Base-by-base conservation (phyloP, 2,113 vertebrate genomes). In the Zosterops japonicus region DNA sequence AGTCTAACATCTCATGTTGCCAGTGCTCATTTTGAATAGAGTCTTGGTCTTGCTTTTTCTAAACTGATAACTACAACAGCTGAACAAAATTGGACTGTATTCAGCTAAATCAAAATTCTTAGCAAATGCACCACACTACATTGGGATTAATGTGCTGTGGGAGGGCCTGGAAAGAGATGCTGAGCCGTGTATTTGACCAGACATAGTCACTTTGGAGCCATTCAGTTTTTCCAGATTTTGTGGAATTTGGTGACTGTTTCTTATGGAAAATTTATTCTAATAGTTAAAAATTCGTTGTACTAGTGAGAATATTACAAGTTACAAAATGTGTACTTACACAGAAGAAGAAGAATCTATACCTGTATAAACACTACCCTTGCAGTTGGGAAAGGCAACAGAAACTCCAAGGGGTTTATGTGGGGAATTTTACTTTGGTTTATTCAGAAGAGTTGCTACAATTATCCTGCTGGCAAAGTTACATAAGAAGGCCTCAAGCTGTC, bases 21-120 rank as follows among this genome's bases (percentile, higher is more conserved):
- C 87, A 71, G 1, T 61, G 56, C 78, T 95, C 36, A 21, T 76
- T 96, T 95, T 90, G 59, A 63, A 61, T 79, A 94, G 91, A 95
- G 70, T 46, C 80, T 53, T 4, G 42, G 61, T 69, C 52, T 91
- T 88, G 35, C 23, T 50, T 87, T 46, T 78, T 33, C 33, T 53
- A 70, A 95, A 59, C 25, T 61, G 63, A 35, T 59, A 77, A 68
- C 39, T 93, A 33, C 50, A 93, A 70, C 53, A 93, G 60, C 88
- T 86, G 87, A 93, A 91, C 39, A 90, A 65, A 93, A 57, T 52
- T 72, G 90, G 83, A 70, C 28, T 1, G 71, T 83, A 35, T 65
- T 96, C 12, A 64, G 67, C 56, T 93, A 90, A 94, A 90, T 53
- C 57, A 89, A 85, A 70, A 69, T 94, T 75, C 12, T 46, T 53